Base-by-base conservation (phyloP, 2,797 vertebrate species). In the Bovichtus variegatus region DNA sequence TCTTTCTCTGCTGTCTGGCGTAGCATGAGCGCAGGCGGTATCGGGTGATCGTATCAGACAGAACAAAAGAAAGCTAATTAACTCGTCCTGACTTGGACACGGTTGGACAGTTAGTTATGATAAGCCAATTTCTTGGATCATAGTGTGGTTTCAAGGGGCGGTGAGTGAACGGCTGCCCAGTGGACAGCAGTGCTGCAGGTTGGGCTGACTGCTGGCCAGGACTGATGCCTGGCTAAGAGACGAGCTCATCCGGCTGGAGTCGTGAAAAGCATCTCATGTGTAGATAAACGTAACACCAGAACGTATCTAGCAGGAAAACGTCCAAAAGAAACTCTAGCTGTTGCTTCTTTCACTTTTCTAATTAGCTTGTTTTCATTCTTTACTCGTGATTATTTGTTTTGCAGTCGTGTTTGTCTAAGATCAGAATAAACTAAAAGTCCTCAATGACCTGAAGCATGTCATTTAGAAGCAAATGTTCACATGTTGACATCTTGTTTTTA, bases 21-120 rank as follows among this genome's bases (percentile, higher is more conserved):
- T 46, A 70, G 85, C 77, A 69, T 29, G 65, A 78, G 79, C 34
- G 6, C 46, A 43, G 71, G 41, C 38, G 0, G 83, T 92, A 90
- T 94, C 91, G 19, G 81, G 83, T 94, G 91, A 90, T 85, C 55
- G 23, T 38, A 91, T 87, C 84, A 81, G 76, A 69, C 54, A 10
- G 64, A 41, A 92, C 84, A 91, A 94, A 90, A 81, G 84, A 89
- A 84, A 90, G 86, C 90, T 89, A 92, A 94, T 94, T 91, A 93
- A 85, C 83, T 83, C 62, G 43, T 64, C 81, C 65, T 19, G 60
- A 83, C 79, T 66, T 34, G 76, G 84, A 91, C 84, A 78, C 21
- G 29, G 49, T 63, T 65, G 68, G 81, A 78, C 85, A 84, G 57
- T 81, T 71, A 70, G 74, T 69, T 80, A 80, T 78, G 83, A 84